A percentile compares a stretch with the other conserved stretches of the same genome.
phyloP scores from a whole-genome alignment of 2,888 invertebrate species.

The Pyrgus malvae region DNA sequence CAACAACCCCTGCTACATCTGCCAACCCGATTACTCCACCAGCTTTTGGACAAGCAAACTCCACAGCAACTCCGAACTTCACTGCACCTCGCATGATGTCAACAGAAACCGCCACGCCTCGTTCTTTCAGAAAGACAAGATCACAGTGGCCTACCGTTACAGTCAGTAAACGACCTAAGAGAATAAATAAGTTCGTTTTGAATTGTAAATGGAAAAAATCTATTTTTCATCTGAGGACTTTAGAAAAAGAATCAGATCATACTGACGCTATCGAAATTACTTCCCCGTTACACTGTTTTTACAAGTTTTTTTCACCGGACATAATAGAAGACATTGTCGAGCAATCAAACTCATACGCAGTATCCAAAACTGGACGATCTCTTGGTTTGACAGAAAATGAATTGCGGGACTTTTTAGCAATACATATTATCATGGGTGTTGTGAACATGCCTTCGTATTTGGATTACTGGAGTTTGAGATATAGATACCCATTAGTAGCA shows the following conservation, averaged over 20 bases:
- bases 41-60: too few relatives aligned
- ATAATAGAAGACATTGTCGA: neutral
- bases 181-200: neutral
- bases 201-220: neutral
- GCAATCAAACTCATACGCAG: neutral
- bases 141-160: neutral
- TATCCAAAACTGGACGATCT: neutral
- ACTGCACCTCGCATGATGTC: too few relatives aligned
- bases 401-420: neutral
- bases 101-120: too few relatives aligned
- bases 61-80: too few relatives aligned
- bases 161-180: neutral
- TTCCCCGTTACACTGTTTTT: neutral
- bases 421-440: neutral
- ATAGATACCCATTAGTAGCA: neutral
- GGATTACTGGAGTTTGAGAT: neutral
- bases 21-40: too few relatives aligned
- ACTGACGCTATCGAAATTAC: neutral
- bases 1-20: neutral
- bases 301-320: neutral
- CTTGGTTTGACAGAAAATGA: neutral
- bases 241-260: neutral
- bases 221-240: neutral
- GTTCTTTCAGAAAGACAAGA: neutral
- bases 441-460: neutral